These are phyloP conservation scores for Papilio polytes DNA, from an alignment of 1,140 invertebrate species.

Conservation along the genomic window DNA sequence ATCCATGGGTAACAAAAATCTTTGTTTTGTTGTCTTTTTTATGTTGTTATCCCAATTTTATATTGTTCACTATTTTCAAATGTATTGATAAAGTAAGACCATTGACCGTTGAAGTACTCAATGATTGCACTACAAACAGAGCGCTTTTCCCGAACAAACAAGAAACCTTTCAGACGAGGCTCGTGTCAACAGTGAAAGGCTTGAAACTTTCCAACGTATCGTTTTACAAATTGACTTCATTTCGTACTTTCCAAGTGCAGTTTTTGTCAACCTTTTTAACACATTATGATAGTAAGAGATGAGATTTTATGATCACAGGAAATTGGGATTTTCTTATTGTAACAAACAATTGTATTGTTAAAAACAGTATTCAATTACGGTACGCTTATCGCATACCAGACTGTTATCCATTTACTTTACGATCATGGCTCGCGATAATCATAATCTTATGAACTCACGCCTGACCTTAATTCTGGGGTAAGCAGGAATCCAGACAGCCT, in stretches of 20 bases:
- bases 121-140: slow-evolving; percentile 25
- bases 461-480: slow-evolving; percentile 40
- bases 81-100: slow-evolving; percentile 6
- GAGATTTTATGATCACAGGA: too few species aligned
- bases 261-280: not conserved
- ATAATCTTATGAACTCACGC: slow-evolving; percentile 40
- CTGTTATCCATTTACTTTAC: slow-evolving; percentile 33
- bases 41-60: too few species aligned
- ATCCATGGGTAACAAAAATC: not conserved
- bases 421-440: slow-evolving; percentile 37
- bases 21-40: too few species aligned
- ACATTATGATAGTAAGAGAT: not conserved
- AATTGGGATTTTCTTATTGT: not conserved
- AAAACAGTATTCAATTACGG: not conserved
- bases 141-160: slow-evolving; percentile 22
- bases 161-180: slow-evolving; percentile 20
- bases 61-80: not conserved
- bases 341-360: not conserved
- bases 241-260: not conserved
- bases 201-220: slow-evolving; percentile 29
- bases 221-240: slow-evolving; percentile 15
- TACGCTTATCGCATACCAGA: slow-evolving; percentile 5
- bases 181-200: slow-evolving; percentile 16
- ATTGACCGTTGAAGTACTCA: not conserved
- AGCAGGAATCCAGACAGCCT: slow-evolving; percentile 36